These are phyloP conservation scores for Andrena flavipes DNA, from an alignment of 2,888 invertebrate genomes.

Conservation along the genomic window DNA sequence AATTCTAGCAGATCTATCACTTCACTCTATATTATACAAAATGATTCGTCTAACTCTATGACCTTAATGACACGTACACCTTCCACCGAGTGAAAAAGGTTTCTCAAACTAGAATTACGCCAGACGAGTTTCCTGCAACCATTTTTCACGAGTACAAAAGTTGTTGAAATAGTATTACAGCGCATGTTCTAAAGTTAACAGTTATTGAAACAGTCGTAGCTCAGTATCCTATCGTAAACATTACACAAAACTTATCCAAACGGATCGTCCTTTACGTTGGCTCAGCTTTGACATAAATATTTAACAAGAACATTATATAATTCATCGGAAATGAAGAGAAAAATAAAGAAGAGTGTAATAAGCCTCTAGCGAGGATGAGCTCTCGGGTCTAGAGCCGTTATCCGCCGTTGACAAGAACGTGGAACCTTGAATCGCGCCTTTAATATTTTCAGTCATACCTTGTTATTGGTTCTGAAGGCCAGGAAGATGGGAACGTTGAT, in stretches of 20 bases:
- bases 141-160: not conserved
- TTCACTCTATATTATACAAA: not conserved
- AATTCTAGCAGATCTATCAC: not conserved
- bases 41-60: slow-evolving; percentile 11
- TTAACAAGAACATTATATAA: no score
- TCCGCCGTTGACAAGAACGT: not conserved
- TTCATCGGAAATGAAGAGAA: no score
- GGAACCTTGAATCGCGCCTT: slow-evolving; percentile 39
- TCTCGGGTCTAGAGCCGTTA: not conserved
- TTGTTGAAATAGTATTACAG: no score
- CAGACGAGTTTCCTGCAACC: not conserved
- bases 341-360: no score
- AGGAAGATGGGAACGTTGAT: slow-evolving; percentile 76
- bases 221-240: no score
- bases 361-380: not conserved
- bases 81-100: no score
- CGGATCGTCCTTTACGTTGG: no score
- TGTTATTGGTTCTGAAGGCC: slow-evolving; percentile 77
- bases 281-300: no score
- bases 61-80: not conserved
- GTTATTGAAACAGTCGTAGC: no score
- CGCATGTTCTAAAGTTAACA: no score
- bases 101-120: no score
- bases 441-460: slow-evolving; percentile 77
- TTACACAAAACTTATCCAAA: no score